Conservation (phyloP, 2,797 vertebrate species). For the Sebastes matsubarae region DNA sequence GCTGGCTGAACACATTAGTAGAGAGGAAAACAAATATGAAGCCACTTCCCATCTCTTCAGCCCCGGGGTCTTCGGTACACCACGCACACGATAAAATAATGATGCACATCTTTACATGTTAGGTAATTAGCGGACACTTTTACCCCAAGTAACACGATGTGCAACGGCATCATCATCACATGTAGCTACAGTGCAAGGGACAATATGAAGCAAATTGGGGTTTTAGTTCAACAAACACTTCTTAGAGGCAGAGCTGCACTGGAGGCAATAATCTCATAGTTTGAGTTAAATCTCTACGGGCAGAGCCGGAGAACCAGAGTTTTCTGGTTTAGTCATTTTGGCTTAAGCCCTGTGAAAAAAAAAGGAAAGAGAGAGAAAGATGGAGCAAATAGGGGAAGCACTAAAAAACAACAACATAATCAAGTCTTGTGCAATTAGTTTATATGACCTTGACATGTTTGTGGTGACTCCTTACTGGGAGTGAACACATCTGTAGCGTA, state of each 20-base stretch:
- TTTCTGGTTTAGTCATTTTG: conserved; percentile 40
- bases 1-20: conserved; percentile 35
- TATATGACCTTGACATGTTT: conserved; percentile 25
- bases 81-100: neutral
- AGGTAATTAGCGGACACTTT: conserved; percentile 36
- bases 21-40: conserved; percentile 16
- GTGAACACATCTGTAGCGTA: neutral
- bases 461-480: neutral
- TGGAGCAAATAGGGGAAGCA: neutral
- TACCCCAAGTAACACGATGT: conserved; percentile 18
- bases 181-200: conserved; percentile 12
- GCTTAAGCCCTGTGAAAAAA: conserved; percentile 8
- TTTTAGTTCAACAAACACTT: conserved; percentile 38
- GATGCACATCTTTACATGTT: conserved; percentile 10
- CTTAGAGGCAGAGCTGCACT: conserved; percentile 26
- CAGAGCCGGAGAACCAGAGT: conserved; percentile 25
- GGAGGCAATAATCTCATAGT: conserved; percentile 34
- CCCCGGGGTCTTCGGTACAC: conserved; percentile 3
- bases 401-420: neutral
- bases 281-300: conserved; percentile 43
- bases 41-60: conserved; percentile 7
- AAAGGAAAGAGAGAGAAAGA: neutral
- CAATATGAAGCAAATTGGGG: conserved; percentile 19
- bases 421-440: neutral
- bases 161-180: conserved; percentile 35